Percentiles rank a stretch among this genome's conserved stretches.
These are phyloP conservation scores for Chesias legatella DNA, from an alignment of 2,888 invertebrate genomes.

Conservation along the genomic window DNA sequence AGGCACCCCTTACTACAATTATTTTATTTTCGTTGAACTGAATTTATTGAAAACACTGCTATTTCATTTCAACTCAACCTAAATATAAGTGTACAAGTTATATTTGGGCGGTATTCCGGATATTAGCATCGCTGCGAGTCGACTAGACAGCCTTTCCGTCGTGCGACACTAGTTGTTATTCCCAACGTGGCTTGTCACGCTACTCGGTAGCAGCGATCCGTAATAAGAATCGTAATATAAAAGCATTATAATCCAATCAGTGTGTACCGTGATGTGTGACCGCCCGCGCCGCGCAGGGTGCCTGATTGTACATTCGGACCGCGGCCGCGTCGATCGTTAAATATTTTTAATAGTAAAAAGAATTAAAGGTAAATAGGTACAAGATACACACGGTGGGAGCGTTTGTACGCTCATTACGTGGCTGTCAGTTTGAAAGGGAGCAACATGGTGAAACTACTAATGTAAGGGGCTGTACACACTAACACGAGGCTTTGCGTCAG, in stretches of 20 bases:
- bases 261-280: slow-evolving; percentile 65
- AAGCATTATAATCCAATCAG: slow-evolving; percentile 79
- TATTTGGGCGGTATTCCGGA: slow-evolving; percentile 15
- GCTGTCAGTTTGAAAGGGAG: slow-evolving; percentile 15
- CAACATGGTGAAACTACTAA: slow-evolving; percentile 9
- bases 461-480: slow-evolving; percentile 3
- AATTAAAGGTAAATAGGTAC: slow-evolving; percentile 58
- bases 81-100: background rate
- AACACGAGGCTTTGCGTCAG: background rate
- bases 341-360: slow-evolving; percentile 65
- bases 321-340: slow-evolving; percentile 62
- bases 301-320: slow-evolving; percentile 66
- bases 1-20: too few species aligned
- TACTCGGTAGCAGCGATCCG: slow-evolving; percentile 65
- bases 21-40: too few species aligned
- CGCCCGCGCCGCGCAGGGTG: slow-evolving; percentile 73
- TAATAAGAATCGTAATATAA: slow-evolving; percentile 77
- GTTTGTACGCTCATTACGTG: slow-evolving; percentile 17
- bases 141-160: slow-evolving; percentile 42
- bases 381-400: slow-evolving; percentile 44
- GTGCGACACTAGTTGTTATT: slow-evolving; percentile 63
- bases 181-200: slow-evolving; percentile 62
- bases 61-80: background rate
- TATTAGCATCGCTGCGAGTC: slow-evolving; percentile 20
- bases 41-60: background rate